Evolutionary conservation across 2,113 vertebrate species (phyloP).

Genomic region (Gorsachius goisagi): DNA sequence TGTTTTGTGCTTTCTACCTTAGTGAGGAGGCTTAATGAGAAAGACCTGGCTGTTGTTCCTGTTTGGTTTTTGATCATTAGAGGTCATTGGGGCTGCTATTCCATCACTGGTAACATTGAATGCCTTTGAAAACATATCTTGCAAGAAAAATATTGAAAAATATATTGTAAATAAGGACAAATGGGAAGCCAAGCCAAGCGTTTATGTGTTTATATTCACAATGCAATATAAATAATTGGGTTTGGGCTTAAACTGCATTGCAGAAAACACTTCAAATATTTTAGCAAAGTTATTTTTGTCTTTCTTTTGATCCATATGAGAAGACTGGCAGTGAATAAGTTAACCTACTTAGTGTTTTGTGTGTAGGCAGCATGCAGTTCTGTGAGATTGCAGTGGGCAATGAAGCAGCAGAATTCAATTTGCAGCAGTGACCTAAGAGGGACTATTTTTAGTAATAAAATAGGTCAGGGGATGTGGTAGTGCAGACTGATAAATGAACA

Average conservation of each 20-base stretch:
- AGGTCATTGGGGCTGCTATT: background rate
- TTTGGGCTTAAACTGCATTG: background rate
- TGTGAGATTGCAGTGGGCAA: slow-evolving; percentile 70
- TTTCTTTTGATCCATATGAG: background rate
- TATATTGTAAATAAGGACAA: background rate
- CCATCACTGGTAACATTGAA: background rate
- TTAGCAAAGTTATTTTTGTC: background rate
- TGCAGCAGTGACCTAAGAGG: slow-evolving; percentile 86
- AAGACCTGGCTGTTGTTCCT: background rate
- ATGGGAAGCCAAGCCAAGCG: background rate
- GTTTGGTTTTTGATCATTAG: background rate
- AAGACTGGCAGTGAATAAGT: slow-evolving; percentile 34
- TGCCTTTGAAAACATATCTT: background rate
- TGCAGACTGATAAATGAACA: slow-evolving; percentile 66
- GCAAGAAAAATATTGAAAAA: background rate
- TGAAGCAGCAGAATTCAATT: slow-evolving; percentile 86
- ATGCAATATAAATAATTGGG: background rate
- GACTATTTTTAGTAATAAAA: slow-evolving; percentile 92
- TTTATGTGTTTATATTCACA: background rate
- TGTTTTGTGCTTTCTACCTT: background rate
- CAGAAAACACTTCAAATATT: background rate
- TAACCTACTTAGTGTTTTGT: slow-evolving; percentile 55
- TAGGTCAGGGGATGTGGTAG: slow-evolving; percentile 85
- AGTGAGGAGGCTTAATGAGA: background rate
- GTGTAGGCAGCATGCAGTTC: slow-evolving; percentile 63